Conservation (phyloP, 2,888 invertebrate genomes). For the Polylopha cassiicola region DNA sequence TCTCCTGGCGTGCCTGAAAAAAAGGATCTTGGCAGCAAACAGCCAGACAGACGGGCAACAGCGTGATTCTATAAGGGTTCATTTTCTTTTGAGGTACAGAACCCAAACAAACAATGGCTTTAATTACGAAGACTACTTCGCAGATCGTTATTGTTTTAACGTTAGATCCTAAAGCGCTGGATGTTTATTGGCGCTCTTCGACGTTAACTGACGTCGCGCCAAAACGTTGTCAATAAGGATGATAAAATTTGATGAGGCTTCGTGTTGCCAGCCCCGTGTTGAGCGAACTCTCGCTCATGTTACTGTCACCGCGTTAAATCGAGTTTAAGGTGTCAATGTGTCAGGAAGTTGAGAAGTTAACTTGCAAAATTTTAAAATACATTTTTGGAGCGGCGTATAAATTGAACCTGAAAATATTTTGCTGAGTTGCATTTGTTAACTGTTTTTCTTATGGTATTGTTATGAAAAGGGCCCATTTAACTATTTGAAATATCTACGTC, state of each 20-base stretch:
- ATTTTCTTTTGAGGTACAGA: too few relatives aligned
- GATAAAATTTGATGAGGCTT: constrained; percentile 65
- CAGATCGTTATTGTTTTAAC: constrained; percentile 17
- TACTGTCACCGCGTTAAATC: constrained; percentile 46
- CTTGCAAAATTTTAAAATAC: not conserved
- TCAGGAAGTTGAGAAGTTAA: constrained; percentile 1
- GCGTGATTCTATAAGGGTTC: too few relatives aligned
- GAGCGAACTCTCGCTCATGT: constrained; percentile 41
- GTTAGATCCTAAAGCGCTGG: constrained; percentile 26
- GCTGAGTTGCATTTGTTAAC: too few relatives aligned
- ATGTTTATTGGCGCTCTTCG: constrained; percentile 39
- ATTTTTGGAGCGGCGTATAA: constrained; percentile 11
- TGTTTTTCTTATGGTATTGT: too few relatives aligned
- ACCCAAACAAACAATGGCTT: too few relatives aligned
- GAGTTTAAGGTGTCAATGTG: constrained; percentile 36
- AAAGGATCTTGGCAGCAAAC: too few relatives aligned
- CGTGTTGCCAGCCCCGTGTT: constrained; percentile 36
- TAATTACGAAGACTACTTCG: constrained; percentile 8
- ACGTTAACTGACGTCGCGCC: constrained; percentile 48
- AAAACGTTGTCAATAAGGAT: constrained; percentile 63
- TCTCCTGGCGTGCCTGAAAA: too few relatives aligned
- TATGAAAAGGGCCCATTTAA: too few relatives aligned
- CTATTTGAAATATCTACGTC: too few relatives aligned
- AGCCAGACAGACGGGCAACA: too few relatives aligned
- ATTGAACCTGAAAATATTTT: too few relatives aligned